Conservation (phyloP, 1,140 invertebrate species). For the Adelges cooleyi region DNA sequence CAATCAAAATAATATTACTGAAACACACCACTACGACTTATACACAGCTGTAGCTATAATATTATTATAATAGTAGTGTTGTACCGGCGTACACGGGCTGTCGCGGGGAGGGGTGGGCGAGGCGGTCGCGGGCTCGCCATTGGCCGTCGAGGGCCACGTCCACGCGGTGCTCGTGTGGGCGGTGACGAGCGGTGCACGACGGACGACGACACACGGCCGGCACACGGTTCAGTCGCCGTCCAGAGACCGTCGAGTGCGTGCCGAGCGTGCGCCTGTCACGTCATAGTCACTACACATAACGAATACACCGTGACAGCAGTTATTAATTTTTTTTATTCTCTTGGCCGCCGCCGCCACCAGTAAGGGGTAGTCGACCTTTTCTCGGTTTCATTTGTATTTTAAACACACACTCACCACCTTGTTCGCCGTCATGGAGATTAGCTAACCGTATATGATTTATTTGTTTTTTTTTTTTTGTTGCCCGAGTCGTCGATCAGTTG, state of each 20-base stretch:
- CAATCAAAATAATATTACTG: background rate
- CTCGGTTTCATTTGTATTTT: background rate
- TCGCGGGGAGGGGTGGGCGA: background rate
- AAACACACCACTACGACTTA: background rate
- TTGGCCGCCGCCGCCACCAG: background rate
- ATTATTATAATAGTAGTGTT: background rate
- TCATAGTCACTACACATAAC: no score
- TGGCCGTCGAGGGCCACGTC: conserved; percentile 19
- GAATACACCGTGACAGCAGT: no score
- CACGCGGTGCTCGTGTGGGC: conserved; percentile 4
- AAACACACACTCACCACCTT: background rate
- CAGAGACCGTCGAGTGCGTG: conserved; percentile 15
- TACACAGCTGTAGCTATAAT: background rate
- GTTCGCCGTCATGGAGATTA: background rate
- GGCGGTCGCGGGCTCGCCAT: background rate
- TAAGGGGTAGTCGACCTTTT: background rate
- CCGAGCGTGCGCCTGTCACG: conserved; percentile 8
- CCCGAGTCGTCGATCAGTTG: no score
- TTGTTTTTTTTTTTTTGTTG: no score
- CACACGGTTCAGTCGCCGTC: conserved; percentile 21
- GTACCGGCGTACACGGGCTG: background rate
- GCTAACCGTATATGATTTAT: no score
- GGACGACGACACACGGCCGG: background rate
- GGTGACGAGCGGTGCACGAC: background rate
- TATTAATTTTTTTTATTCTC: no score